These are phyloP conservation scores for Poecilus cupreus DNA, from an alignment of 2,888 invertebrate genomes.

Conservation along the genomic window DNA sequence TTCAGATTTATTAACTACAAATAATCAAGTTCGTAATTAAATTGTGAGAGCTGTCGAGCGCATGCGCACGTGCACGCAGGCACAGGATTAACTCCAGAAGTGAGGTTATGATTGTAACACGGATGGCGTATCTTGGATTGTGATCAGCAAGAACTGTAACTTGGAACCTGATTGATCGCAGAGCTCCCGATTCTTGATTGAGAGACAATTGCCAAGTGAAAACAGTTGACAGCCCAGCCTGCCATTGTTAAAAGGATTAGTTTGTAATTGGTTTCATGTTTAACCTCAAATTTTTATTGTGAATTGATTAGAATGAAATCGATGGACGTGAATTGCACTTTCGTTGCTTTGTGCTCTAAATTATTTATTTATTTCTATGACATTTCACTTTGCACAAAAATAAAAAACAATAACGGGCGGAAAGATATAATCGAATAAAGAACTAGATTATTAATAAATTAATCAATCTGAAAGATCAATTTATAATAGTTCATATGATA, in stretches of 20 bases:
- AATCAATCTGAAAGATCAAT: no score
- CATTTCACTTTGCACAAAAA: no score
- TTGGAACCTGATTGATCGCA: slow-evolving; percentile 20
- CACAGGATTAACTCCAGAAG: slow-evolving; percentile 15
- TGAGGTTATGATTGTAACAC: background rate
- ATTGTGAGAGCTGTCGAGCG: slow-evolving; percentile 47
- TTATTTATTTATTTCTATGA: background rate
- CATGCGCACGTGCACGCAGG: slow-evolving; percentile 25
- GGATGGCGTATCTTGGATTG: background rate
- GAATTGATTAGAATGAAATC: slow-evolving; percentile 8
- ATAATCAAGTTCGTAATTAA: slow-evolving; percentile 56
- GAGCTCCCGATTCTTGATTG: slow-evolving; percentile 21
- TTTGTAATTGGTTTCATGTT: slow-evolving; percentile 28
- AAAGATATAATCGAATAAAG: no score
- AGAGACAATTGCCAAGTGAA: slow-evolving; percentile 35
- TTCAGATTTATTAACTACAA: slow-evolving; percentile 56
- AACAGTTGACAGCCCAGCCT: slow-evolving; percentile 32
- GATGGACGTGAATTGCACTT: slow-evolving; percentile 17
- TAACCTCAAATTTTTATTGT: slow-evolving; percentile 19
- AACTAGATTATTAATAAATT: no score
- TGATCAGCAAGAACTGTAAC: background rate
- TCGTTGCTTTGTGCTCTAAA: background rate
- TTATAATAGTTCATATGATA: no score
- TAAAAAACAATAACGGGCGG: no score
- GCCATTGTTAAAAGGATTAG: slow-evolving; percentile 28